Evolutionary conservation across 53 echinoderm and acorn worm genomes (phyloP).

Genomic region (Echinometra lucunter): DNA sequence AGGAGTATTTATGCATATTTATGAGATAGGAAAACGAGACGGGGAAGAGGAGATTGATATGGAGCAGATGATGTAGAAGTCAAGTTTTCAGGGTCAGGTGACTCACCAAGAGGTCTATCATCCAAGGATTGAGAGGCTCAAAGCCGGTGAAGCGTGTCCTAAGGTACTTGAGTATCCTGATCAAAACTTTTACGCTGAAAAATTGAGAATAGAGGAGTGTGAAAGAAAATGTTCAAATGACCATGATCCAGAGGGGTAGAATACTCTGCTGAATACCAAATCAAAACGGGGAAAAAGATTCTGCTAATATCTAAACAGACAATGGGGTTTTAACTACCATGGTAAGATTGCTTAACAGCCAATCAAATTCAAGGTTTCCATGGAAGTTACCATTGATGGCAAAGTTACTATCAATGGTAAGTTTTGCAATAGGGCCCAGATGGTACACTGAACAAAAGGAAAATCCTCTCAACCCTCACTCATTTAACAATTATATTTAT

Average conservation of each 20-base stretch:
- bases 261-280: background rate
- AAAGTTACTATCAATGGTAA: too few relatives aligned
- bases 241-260: background rate
- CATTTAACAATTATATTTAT: too few relatives aligned
- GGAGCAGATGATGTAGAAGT: background rate
- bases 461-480: too few relatives aligned
- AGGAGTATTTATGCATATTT: conserved; percentile 4
- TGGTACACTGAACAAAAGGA: too few relatives aligned
- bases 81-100: background rate
- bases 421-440: too few relatives aligned
- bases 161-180: conserved; percentile 91
- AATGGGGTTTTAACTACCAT: too few relatives aligned
- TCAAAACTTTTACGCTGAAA: conserved; percentile 92
- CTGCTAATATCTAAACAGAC: too few relatives aligned
- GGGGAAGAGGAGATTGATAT: background rate
- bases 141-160: conserved; percentile 88
- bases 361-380: too few relatives aligned
- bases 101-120: conserved; percentile 98
- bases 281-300: background rate
- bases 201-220: background rate
- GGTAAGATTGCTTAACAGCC: too few relatives aligned
- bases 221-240: background rate
- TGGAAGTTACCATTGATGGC: too few relatives aligned
- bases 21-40: background rate
- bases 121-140: conserved; percentile 97